Evolutionary conservation across 2,888 invertebrate genomes (phyloP), one percentile per base, ranked within the genome.

Genomic region (Panorpa germanica): DNA sequence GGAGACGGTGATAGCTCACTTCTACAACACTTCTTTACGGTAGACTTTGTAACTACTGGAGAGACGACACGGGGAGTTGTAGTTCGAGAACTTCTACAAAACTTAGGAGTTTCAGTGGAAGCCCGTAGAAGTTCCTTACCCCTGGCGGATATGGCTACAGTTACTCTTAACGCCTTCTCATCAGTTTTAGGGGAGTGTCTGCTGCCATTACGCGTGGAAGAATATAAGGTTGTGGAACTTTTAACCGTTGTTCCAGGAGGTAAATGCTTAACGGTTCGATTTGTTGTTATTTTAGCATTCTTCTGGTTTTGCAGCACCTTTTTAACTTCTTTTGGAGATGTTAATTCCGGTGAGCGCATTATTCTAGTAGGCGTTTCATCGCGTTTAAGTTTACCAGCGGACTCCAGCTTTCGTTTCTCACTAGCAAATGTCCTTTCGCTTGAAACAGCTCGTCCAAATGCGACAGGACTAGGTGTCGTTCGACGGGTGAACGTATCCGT

Each of bases 301-400:
- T n/a, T n/a, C n/a, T n/a, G n/a, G n/a, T n/a, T 53, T 33, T 52
- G 57, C 31, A 54, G 51, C 5, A 55, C 57, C 34, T 55, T 55
- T 36, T 61, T 61, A 1, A 66, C 65, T 43, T 69, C 66, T 15
- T 58, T 59, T 1, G 70, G 64, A 1, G 68, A 67, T 22, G 63
- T 50, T 4, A 71, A 44, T 32, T 64, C 65, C 0, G 67, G 61
- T 18, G 70, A 52, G 3, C 50, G 39, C 25, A 55, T 37, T 4
- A 55, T 55, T 33, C 53, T 53, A 5, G 54, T 55, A 0, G 52
- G 51, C 37, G 52, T 49, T 20, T 53, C 52, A 30, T 48, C 49
- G 29, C 46, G 45, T 10, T 49, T 45, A 35, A 54, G 29, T 9
- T 22, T 25, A n/a, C n/a, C n/a, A 2, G 46, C 47, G 27, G 53